Conservation (phyloP, 2,888 invertebrate genomes). For the Heteropelma amictum region DNA sequence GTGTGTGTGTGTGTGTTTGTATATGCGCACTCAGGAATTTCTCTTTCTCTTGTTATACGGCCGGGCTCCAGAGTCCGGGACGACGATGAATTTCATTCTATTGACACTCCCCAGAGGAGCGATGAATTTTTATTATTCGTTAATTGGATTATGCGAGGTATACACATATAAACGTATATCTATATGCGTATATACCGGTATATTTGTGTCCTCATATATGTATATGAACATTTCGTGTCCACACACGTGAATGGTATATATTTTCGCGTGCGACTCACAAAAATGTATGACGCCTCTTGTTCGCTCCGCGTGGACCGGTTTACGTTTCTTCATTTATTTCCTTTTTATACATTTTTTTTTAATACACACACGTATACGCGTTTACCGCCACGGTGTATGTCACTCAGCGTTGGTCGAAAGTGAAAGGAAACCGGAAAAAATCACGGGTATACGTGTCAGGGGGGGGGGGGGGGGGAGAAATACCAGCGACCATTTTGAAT, state of each 20-base stretch:
- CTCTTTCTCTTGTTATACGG: neutral
- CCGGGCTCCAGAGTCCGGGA: neutral
- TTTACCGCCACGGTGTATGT: neutral
- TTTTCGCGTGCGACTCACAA: neutral
- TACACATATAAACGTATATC: neutral
- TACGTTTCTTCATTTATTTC: conserved; percentile 11
- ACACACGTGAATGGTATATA: neutral
- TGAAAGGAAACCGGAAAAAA: conserved; percentile 43
- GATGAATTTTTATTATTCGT: conserved; percentile 49
- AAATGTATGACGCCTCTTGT: conserved; percentile 30
- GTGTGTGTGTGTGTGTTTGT: no score
- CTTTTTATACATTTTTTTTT: conserved; percentile 16
- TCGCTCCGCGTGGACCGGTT: conserved; percentile 10
- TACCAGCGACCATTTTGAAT: no score
- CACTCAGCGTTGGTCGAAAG: conserved; percentile 39
- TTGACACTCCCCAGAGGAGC: conserved; percentile 25
- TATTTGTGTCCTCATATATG: no score
- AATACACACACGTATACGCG: neutral
- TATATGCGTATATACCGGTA: neutral
- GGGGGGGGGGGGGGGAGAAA: neutral
- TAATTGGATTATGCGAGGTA: conserved; percentile 37
- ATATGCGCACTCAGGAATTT: neutral
- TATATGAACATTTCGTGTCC: neutral
- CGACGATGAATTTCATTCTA: conserved; percentile 41
- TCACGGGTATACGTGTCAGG: neutral